A percentile compares a stretch with the other conserved stretches of the same genome.
Conservation (phyloP, 2,797 vertebrate species). For the Gallinago stenura region DNA sequence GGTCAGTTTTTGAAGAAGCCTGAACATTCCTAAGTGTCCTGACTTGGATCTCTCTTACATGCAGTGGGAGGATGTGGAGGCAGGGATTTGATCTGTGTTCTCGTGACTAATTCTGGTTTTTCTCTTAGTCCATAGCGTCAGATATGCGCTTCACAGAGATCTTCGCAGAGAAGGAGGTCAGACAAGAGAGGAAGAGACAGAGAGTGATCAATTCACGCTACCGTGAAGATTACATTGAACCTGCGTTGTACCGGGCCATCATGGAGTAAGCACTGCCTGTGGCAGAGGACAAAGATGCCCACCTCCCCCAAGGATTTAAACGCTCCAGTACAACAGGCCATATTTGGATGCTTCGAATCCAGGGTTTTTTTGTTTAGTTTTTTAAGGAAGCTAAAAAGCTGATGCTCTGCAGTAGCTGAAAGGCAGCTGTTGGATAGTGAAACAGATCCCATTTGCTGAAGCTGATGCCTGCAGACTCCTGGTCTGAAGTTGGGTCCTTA, state of each 20-base stretch:
- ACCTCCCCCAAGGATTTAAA: constrained; percentile 59
- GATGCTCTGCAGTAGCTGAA: constrained; percentile 71
- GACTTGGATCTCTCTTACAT: not conserved
- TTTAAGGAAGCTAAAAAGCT: constrained; percentile 61
- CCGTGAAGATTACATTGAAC: constrained; percentile 96
- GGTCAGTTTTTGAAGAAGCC: not conserved
- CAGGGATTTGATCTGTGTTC: not conserved
- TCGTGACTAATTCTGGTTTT: not conserved
- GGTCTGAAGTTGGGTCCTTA: constrained; percentile 54
- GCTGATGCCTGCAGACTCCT: constrained; percentile 52
- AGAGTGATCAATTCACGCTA: constrained; percentile 96
- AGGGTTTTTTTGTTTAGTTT: constrained; percentile 46
- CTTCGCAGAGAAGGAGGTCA: constrained; percentile 91
- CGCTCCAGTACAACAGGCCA: constrained; percentile 72
- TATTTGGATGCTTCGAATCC: constrained; percentile 73
- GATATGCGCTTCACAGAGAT: constrained; percentile 98
- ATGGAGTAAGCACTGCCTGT: constrained; percentile 88
- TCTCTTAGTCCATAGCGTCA: constrained; percentile 91
- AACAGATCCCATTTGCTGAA: constrained; percentile 57
- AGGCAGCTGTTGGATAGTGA: constrained; percentile 56
- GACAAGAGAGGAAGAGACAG: constrained; percentile 93
- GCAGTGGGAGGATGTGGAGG: not conserved
- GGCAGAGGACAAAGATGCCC: constrained; percentile 54
- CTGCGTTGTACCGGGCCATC: constrained; percentile 92
- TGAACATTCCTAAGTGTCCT: not conserved